Conservation (phyloP, 2,888 invertebrate genomes). For the Celastrina argiolus region DNA sequence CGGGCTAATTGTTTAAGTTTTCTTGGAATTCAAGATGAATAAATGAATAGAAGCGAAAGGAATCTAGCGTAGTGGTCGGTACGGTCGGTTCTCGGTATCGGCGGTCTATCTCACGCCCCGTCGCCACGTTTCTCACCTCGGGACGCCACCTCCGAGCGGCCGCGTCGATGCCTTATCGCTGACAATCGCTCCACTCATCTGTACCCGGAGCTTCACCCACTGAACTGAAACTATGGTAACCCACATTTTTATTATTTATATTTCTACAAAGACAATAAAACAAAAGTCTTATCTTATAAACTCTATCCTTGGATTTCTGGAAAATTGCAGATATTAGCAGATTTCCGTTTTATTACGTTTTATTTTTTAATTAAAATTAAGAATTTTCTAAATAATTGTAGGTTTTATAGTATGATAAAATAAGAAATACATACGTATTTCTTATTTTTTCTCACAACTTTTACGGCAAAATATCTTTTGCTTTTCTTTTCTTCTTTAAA, state of each 20-base stretch:
- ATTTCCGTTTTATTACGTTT: too few species aligned
- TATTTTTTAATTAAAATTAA: too few species aligned
- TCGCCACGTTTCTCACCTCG: constrained; percentile 74
- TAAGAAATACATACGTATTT: too few species aligned
- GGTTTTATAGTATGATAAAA: too few species aligned
- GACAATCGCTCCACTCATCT: constrained; percentile 64
- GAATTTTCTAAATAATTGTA: too few species aligned
- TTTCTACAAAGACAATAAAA: too few species aligned
- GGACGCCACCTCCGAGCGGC: constrained; percentile 55
- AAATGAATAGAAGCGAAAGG: constrained; percentile 20
- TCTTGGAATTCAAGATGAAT: background rate
- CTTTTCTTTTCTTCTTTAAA: too few species aligned
- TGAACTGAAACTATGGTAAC: constrained; percentile 61
- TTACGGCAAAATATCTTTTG: too few species aligned
- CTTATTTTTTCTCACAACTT: too few species aligned
- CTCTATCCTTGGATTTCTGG: too few species aligned
- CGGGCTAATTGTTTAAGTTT: constrained; percentile 2
- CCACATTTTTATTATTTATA: constrained; percentile 32
- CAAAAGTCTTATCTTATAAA: too few species aligned
- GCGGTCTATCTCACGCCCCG: constrained; percentile 66
- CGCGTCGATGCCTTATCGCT: constrained; percentile 56
- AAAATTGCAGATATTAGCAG: too few species aligned
- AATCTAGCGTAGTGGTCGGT: constrained; percentile 29
- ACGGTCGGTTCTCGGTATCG: constrained; percentile 52
- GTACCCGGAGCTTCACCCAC: constrained; percentile 61